Percentiles rank a stretch among this genome's conserved stretches.
phyloP scores from a whole-genome alignment of 2,888 invertebrate genomes.

The Drosophila pegasa region DNA sequence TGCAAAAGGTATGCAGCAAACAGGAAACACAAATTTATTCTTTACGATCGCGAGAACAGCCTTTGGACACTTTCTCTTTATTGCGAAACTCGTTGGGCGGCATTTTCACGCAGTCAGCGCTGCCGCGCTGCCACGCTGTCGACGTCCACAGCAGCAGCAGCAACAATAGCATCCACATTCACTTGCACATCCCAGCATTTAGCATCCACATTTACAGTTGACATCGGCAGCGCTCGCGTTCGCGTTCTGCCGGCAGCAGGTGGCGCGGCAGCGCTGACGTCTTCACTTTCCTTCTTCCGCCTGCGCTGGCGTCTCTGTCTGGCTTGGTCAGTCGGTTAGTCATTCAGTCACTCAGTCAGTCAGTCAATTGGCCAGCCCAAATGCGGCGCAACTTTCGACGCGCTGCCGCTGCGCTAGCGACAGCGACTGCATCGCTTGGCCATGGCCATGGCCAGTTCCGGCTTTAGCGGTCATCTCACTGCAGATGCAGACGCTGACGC shows the following conservation, averaged over 20 bases:
- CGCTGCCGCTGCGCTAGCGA: constrained; percentile 28
- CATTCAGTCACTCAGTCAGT: constrained; percentile 37
- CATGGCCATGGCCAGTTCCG: constrained; percentile 70
- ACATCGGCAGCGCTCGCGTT: constrained; percentile 45
- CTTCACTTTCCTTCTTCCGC: constrained; percentile 74
- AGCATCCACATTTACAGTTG: constrained; percentile 46
- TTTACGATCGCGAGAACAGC: constrained; percentile 82
- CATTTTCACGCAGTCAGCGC: constrained; percentile 72
- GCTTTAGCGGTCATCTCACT: constrained; percentile 64
- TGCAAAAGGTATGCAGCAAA: constrained; percentile 56
- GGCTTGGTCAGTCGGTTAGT: constrained; percentile 42
- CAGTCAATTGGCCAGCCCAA: constrained; percentile 71
- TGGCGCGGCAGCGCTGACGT: constrained; percentile 27
- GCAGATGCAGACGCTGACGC: constrained; percentile 17
- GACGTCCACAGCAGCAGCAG: constrained; percentile 9
- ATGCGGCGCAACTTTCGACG: constrained; percentile 77
- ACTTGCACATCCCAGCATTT: constrained; percentile 43
- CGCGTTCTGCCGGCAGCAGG: constrained; percentile 29
- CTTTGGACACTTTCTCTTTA: constrained; percentile 82
- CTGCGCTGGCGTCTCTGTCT: constrained; percentile 52
- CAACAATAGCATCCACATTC: constrained; percentile 23
- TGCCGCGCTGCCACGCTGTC: too few relatives aligned
- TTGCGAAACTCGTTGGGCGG: constrained; percentile 80
- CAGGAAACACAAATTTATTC: constrained; percentile 83
- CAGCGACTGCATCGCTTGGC: constrained; percentile 41